phyloP scores from a whole-genome alignment of 2,888 invertebrate species.

The Synergus japonicus region DNA sequence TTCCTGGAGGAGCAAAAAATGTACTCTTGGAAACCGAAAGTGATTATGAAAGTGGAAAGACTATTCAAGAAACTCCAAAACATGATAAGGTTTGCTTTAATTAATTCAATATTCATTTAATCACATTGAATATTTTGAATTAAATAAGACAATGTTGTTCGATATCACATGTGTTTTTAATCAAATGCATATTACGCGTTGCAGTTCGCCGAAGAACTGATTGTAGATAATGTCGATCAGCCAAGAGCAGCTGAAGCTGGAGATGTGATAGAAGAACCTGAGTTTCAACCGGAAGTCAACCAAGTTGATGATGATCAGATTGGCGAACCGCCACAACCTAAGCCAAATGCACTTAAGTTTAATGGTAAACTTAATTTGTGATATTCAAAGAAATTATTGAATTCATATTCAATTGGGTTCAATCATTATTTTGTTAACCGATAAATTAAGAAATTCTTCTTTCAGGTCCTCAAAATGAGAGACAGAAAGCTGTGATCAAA shows the following conservation, averaged over 20 bases:
- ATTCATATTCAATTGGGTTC: conserved; percentile 1
- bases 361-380: conserved; percentile 59
- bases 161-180: background rate
- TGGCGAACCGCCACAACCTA: conserved; percentile 73
- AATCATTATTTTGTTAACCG: background rate
- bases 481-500: conserved; percentile 90
- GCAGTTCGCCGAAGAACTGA: conserved; percentile 68
- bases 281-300: conserved; percentile 73
- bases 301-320: conserved; percentile 74
- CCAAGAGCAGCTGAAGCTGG: conserved; percentile 69
- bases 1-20: conserved; percentile 78
- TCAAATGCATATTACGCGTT: conserved; percentile 36
- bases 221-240: conserved; percentile 71
- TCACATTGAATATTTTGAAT: background rate
- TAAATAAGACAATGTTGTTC: background rate
- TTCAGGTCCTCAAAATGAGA: conserved; percentile 87
- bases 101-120: conserved; percentile 5
- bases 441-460: conserved; percentile 57
- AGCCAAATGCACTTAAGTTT: conserved; percentile 68
- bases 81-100: conserved; percentile 60
- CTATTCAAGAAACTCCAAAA: conserved; percentile 64
- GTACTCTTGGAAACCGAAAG: conserved; percentile 70
- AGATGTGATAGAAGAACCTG: conserved; percentile 78
- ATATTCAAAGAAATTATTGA: background rate
- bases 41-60: conserved; percentile 65